Percentiles rank a stretch among this genome's conserved stretches.
Evolutionary conservation across 2,113 vertebrate species (phyloP).

Genomic region (Nannobrachium achirus): DNA sequence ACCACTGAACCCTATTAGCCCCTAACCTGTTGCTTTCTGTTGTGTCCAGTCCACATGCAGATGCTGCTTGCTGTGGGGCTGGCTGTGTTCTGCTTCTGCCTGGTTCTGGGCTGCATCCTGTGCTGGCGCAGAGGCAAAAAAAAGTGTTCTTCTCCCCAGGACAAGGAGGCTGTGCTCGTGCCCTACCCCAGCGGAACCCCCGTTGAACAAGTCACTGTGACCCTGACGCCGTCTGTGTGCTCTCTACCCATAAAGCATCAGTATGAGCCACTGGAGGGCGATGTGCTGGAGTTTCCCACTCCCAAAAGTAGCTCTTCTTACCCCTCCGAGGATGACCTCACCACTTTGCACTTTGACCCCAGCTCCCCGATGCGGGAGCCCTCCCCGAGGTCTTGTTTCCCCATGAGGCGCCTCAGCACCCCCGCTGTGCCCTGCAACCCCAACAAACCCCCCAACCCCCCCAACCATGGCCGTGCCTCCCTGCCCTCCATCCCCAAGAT

Average conservation of each 20-base stretch:
- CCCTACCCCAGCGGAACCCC: conserved; percentile 27
- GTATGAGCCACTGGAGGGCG: conserved; percentile 71
- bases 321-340: conserved; percentile 69
- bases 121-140: conserved; percentile 67
- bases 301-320: conserved; percentile 60
- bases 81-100: conserved; percentile 80
- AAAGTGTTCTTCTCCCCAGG: conserved; percentile 36
- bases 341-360: conserved; percentile 48
- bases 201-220: conserved; percentile 48
- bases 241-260: conserved; percentile 73
- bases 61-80: conserved; percentile 76
- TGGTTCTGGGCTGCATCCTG: conserved; percentile 79
- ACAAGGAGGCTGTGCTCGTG: conserved; percentile 63
- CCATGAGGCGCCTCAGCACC: conserved; percentile 56
- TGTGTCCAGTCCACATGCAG: conserved; percentile 76
- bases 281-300: conserved; percentile 69
- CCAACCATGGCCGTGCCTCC: conserved; percentile 54
- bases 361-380: conserved; percentile 33
- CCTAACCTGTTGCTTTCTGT: conserved; percentile 15
- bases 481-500: conserved; percentile 74
- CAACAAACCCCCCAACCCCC: conserved; percentile 19
- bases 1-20: not conserved
- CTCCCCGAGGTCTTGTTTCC: conserved; percentile 43
- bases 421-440: conserved; percentile 46
- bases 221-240: conserved; percentile 59